A percentile compares a stretch with the other conserved stretches of the same genome.
Evolutionary conservation across 2,888 invertebrate species (phyloP).

Genomic region (Psylliodes chrysocephalus): DNA sequence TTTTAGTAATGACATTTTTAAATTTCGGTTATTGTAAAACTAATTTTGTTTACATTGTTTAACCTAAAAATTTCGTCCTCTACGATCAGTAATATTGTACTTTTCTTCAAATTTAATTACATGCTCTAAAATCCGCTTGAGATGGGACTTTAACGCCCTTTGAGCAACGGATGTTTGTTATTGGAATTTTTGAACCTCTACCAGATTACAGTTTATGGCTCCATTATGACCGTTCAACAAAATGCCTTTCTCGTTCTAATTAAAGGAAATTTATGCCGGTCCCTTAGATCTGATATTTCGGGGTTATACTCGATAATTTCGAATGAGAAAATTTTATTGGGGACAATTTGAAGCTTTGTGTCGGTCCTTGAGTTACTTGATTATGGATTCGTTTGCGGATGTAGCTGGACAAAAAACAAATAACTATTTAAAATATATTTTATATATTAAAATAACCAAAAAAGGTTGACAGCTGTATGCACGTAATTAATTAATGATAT

Average conservation of each 20-base stretch:
- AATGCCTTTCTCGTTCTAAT: slow-evolving; percentile 34
- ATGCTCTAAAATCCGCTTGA: slow-evolving; percentile 7
- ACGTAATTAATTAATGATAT: no score
- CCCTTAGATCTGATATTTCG: slow-evolving; percentile 29
- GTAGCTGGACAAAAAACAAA: no score
- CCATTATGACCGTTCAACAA: slow-evolving; percentile 41
- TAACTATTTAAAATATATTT: no score
- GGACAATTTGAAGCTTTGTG: slow-evolving; percentile 11
- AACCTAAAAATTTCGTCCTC: background rate
- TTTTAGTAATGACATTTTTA: no score
- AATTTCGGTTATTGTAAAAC: no score
- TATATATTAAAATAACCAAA: no score
- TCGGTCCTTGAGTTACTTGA: background rate
- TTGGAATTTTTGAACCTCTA: slow-evolving; percentile 35
- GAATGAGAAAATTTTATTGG: slow-evolving; percentile 23
- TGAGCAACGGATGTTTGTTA: slow-evolving; percentile 13
- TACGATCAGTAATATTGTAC: background rate
- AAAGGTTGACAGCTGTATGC: no score
- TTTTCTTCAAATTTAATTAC: background rate
- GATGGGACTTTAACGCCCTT: background rate
- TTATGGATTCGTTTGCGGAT: no score
- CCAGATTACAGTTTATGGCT: slow-evolving; percentile 46
- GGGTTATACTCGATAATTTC: slow-evolving; percentile 18
- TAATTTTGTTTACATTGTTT: no score
- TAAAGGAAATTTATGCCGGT: slow-evolving; percentile 29